Percentiles rank a stretch among this genome's conserved stretches.
Conservation (phyloP, 2,113 vertebrate genomes). For the Castor canadensis region DNA sequence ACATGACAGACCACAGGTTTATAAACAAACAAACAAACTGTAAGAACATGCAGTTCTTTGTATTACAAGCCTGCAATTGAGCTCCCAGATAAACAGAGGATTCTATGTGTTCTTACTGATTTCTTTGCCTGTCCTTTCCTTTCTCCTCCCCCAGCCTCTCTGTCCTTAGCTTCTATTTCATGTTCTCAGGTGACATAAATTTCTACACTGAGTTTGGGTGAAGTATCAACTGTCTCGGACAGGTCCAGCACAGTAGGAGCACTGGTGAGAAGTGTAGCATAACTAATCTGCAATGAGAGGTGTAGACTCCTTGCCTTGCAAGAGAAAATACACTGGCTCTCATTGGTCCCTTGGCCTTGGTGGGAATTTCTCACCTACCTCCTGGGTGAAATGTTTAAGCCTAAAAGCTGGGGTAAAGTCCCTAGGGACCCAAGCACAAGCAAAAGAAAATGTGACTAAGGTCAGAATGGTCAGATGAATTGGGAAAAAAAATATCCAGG, state of each 20-base stretch:
- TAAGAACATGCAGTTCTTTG: fast-evolving
- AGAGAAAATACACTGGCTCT: background rate
- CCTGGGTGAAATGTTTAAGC: background rate
- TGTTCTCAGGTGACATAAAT: background rate
- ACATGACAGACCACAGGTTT: fast-evolving
- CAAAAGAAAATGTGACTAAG: background rate
- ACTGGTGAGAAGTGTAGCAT: background rate
- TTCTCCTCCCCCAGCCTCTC: background rate
- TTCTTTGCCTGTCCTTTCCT: background rate
- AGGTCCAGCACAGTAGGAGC: background rate
- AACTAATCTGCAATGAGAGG: background rate
- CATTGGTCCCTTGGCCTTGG: background rate
- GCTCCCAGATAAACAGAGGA: background rate
- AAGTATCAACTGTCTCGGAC: background rate
- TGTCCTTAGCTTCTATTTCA: background rate
- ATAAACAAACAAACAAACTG: background rate
- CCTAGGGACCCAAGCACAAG: background rate
- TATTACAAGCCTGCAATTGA: background rate
- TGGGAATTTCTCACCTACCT: background rate
- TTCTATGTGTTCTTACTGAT: background rate
- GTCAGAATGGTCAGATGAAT: background rate
- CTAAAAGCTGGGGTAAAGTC: background rate
- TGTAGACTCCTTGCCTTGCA: background rate
- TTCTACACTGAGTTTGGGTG: background rate
- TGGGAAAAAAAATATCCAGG: background rate